Base-by-base conservation (phyloP, 2,888 invertebrate species). In the Eugnorisma glareosa region DNA sequence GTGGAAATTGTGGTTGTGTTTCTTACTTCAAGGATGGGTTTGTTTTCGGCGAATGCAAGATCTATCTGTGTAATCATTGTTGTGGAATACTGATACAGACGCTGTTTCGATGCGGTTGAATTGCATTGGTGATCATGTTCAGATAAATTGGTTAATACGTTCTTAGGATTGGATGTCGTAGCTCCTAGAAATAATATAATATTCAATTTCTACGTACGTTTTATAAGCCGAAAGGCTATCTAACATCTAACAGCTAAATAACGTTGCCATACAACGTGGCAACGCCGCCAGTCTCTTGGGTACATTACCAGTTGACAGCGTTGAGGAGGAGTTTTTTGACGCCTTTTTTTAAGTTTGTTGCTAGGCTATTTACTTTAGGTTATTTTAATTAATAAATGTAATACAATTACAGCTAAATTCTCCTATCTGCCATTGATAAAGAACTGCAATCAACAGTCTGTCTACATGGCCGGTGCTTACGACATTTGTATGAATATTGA, bases 361-460 rank as follows among this genome's bases (percentile, higher is more conserved):
- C n/a, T n/a, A n/a, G n/a, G n/a, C n/a, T n/a, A n/a, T n/a, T n/a
- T n/a, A n/a, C n/a, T n/a, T n/a, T n/a, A n/a, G n/a, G n/a, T n/a
- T n/a, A n/a, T n/a, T n/a, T n/a, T n/a, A n/a, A n/a, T n/a, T n/a
- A n/a, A n/a, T n/a, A n/a, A n/a, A n/a, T n/a, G n/a, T n/a, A n/a
- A n/a, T n/a, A n/a, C n/a, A n/a, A n/a, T n/a, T n/a, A n/a, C n/a
- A 48, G n/a, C n/a, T 18, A n/a, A 11, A 6, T n/a, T 15, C 37
- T 43, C n/a, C 1, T 54, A 11, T 66, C 51, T 48, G 40, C 51
- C 40, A 35, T 63, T 51, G 54, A 45, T 35, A 72, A 35, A 13
- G 11, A 37, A 28, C 31, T 31, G 21, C 45, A 76, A 40, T 31
- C 24, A 76, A 73, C 51, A 37, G 24, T 28, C 13, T 51, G 64